Conservation (phyloP, 2,797 vertebrate genomes). For the Vespertilio murinus region DNA sequence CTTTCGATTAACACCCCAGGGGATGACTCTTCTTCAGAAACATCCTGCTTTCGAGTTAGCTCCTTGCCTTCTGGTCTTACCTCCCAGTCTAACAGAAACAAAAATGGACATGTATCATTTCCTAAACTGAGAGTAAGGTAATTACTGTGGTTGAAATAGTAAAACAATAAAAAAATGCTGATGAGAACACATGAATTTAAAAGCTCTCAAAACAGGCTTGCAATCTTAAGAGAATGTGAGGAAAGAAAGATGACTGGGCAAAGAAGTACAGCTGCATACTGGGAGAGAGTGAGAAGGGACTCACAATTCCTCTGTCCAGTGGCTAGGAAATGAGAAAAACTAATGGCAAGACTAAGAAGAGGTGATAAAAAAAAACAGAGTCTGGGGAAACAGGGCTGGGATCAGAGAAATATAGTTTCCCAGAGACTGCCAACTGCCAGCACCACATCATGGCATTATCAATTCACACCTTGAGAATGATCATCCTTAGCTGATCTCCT, state of each 20-base stretch:
- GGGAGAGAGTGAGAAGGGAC: background rate
- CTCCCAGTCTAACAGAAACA: conserved; percentile 62
- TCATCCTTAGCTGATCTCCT: background rate
- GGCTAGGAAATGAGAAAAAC: background rate
- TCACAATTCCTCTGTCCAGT: background rate
- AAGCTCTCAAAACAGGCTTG: background rate
- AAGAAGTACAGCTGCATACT: background rate
- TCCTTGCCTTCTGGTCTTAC: conserved; percentile 38
- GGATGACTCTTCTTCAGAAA: conserved; percentile 43
- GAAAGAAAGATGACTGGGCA: background rate
- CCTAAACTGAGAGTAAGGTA: background rate
- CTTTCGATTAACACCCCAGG: conserved; percentile 48
- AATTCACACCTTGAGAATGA: background rate
- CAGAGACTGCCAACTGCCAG: background rate
- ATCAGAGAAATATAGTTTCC: background rate
- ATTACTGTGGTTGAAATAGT: background rate
- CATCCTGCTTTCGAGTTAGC: conserved; percentile 16
- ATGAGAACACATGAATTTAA: background rate
- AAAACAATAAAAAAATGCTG: conserved; percentile 22
- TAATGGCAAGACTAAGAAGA: background rate
- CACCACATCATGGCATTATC: background rate
- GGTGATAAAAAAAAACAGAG: background rate
- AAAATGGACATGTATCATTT: conserved; percentile 37
- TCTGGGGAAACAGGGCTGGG: background rate
- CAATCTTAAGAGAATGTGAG: background rate